phyloP scores from a whole-genome alignment of 2,888 invertebrate species.

The Oxycera nigricornis region DNA sequence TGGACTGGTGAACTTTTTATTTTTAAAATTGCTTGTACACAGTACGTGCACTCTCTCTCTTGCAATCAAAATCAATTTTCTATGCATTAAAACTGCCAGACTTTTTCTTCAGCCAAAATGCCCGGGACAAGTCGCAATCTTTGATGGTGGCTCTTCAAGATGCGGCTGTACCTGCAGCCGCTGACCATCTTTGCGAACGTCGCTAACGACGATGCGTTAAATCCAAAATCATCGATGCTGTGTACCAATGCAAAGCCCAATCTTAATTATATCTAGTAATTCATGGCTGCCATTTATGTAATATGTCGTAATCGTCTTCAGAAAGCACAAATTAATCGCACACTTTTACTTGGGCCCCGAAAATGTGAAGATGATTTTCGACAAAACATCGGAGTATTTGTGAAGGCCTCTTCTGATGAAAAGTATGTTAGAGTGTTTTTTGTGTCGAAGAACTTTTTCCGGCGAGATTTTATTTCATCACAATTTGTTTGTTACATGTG shows the following conservation, averaged over 20 bases:
- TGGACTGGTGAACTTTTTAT: too few species aligned
- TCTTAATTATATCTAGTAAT: not conserved
- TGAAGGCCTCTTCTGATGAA: slow-evolving; percentile 9
- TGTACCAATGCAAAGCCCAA: not conserved
- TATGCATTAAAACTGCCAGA: too few species aligned
- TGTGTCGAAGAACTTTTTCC: slow-evolving; percentile 3
- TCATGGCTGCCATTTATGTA: not conserved
- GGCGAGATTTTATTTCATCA: not conserved
- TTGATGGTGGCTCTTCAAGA: not conserved
- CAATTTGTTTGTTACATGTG: not conserved
- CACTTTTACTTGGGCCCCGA: slow-evolving; percentile 31
- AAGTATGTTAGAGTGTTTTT: slow-evolving; percentile 3
- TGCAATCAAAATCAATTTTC: too few species aligned
- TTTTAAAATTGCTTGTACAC: too few species aligned
- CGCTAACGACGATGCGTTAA: slow-evolving; percentile 7
- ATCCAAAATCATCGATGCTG: slow-evolving; percentile 15
- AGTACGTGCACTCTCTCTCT: too few species aligned
- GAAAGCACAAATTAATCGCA: slow-evolving; percentile 34
- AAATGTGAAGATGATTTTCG: slow-evolving; percentile 29
- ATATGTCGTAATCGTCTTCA: slow-evolving; percentile 26
- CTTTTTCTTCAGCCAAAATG: too few species aligned
- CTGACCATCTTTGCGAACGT: not conserved
- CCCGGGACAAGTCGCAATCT: too few species aligned
- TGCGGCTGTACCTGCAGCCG: too few species aligned
- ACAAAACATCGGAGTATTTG: slow-evolving; percentile 6